Evolutionary conservation across 2,113 vertebrate genomes (phyloP), one percentile per base, ranked within the genome.

Genomic region (Polyodon spathula): DNA sequence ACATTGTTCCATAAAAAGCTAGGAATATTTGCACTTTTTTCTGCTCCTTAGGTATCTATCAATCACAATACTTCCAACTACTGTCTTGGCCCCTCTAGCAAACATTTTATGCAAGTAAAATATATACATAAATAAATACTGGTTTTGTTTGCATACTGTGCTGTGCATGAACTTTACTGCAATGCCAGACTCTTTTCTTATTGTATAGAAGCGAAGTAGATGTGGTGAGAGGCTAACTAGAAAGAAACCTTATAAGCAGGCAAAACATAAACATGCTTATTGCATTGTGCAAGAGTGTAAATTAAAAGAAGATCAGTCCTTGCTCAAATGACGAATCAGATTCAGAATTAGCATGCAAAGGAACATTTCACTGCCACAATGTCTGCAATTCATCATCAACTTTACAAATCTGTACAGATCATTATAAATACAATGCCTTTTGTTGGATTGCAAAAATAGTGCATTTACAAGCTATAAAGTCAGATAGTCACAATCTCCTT

Each of bases 241-340:
- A 43, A 61, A 64, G 56, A 11, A 10, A 63, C 68, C 59, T 67
- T 27, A 27, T 27, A 27, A 27, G 27, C 27, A 27, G 27, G 27
- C 27, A 68, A 66, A 65, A 65, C 64, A 46, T 42, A 56, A 46
- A 70, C 58, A 50, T 59, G 66, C 53, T 66, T 46, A 50, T 46
- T 40, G 37, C 66, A 78, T 76, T 72, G 75, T 76, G 52, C 67
- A 69, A 77, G 78, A 62, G 60, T 64, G 60, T 63, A 76, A 71
- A 80, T 80, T 69, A 76, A 73, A 73, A 76, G 58, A 72, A 73
- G 70, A 72, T 81, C 80, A 75, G 76, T 71, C 65, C 40, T 43
- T 44, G 54, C 56, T 44, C 63, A 58, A 56, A 8, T 6, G 61
- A 60, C 46, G 58, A 12, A 59, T 42, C 58, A 37, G 58, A 44